These are phyloP conservation scores for Autographa pulchrina DNA, from an alignment of 2,888 invertebrate genomes.

Conservation along the genomic window DNA sequence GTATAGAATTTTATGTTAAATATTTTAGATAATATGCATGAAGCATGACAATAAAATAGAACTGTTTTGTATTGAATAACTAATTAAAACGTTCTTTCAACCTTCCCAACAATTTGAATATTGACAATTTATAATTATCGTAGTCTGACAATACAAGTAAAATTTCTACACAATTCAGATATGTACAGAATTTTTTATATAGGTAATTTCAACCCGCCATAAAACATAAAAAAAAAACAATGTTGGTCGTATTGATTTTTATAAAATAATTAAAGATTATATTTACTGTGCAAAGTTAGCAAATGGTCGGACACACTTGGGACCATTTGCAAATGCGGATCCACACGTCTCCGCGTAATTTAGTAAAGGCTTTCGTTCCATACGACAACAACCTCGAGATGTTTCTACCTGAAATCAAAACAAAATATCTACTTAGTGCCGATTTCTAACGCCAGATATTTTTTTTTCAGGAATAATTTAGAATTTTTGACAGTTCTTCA, in stretches of 20 bases:
- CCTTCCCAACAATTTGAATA: neutral
- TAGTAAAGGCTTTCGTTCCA: conserved; percentile 84
- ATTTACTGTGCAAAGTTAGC: conserved; percentile 86
- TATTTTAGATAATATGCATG: too few species aligned
- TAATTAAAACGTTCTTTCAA: neutral
- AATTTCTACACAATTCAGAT: too few species aligned
- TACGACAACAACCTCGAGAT: conserved; percentile 79
- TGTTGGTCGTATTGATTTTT: too few species aligned
- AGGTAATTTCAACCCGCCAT: too few species aligned
- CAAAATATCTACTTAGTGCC: neutral
- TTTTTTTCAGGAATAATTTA: too few species aligned
- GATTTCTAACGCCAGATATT: too few species aligned
- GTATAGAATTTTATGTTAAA: too few species aligned
- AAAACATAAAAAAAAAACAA: too few species aligned
- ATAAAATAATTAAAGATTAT: neutral
- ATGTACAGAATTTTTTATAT: too few species aligned
- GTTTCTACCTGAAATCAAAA: conserved; percentile 76
- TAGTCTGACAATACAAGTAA: neutral
- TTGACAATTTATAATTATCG: neutral
- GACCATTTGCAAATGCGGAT: conserved; percentile 90
- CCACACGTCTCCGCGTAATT: conserved; percentile 91
- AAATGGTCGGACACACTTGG: conserved; percentile 81
- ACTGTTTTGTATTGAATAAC: neutral
- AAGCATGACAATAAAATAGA: neutral
- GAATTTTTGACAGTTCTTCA: too few species aligned